Evolutionary conservation across 2,113 vertebrate genomes (phyloP).

Genomic region (Halcyon malimbica): DNA sequence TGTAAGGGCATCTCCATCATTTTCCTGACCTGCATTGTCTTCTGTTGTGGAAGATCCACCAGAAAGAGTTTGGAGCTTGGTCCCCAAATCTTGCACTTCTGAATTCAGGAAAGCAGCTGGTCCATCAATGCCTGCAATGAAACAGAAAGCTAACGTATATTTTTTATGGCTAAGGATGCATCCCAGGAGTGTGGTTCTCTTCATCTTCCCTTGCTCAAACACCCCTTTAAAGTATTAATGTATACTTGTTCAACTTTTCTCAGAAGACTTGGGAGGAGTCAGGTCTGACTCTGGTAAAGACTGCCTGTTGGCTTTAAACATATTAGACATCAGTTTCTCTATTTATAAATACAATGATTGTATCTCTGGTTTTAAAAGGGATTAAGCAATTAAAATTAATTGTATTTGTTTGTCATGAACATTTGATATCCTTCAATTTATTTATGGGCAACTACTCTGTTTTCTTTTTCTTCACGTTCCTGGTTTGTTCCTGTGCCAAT

Average conservation of each 20-base stretch:
- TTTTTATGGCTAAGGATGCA: not conserved
- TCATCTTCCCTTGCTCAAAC: not conserved
- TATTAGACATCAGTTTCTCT: not conserved
- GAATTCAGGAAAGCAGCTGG: constrained; percentile 85
- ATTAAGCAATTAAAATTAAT: not conserved
- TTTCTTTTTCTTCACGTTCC: not conserved
- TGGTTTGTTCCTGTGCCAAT: not conserved
- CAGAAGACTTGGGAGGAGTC: not conserved
- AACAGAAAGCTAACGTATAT: not conserved
- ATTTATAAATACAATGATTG: not conserved
- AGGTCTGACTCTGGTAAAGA: not conserved
- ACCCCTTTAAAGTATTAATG: not conserved
- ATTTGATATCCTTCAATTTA: not conserved
- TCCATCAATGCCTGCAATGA: constrained; percentile 86
- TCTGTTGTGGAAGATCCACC: constrained; percentile 74
- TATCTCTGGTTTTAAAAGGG: not conserved
- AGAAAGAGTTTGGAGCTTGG: constrained; percentile 79
- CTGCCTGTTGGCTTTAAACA: not conserved
- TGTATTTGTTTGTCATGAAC: not conserved
- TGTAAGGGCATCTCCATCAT: constrained; percentile 68
- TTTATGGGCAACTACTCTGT: not conserved
- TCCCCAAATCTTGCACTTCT: constrained; percentile 77
- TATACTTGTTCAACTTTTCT: not conserved
- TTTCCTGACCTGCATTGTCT: constrained; percentile 73
- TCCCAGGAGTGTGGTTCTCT: not conserved